Percentiles rank a stretch among this genome's conserved stretches.
phyloP scores from a whole-genome alignment of 2,797 vertebrate species.

The Tokudaia tokunoshimensis region DNA sequence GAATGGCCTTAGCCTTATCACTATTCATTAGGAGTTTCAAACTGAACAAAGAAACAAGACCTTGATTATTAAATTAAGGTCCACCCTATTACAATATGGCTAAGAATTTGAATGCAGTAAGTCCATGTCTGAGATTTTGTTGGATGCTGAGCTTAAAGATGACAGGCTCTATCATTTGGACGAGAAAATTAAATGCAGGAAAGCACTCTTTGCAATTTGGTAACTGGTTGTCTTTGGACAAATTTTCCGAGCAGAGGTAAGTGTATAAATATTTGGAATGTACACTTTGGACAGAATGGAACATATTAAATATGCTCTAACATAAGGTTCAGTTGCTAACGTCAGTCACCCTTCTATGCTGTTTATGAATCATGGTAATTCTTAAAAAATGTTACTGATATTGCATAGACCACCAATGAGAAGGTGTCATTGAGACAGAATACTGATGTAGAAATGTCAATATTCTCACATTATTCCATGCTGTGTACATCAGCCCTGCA shows the following conservation, averaged over 20 bases:
- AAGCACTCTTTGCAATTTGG: background rate
- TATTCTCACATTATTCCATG: background rate
- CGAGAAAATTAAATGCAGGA: background rate
- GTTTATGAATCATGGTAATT: background rate
- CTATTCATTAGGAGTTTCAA: background rate
- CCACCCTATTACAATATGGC: background rate
- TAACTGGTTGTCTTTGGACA: background rate
- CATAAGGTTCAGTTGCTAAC: background rate
- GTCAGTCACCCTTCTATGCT: background rate
- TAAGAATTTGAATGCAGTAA: background rate
- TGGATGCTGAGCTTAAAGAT: background rate
- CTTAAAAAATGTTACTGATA: slow-evolving; percentile 6
- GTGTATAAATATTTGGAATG: background rate
- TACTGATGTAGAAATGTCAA: background rate
- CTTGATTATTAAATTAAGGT: background rate
- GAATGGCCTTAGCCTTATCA: rapidly evolving
- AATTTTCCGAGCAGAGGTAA: background rate
- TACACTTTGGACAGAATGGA: background rate
- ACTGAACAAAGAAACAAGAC: background rate
- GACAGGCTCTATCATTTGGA: background rate
- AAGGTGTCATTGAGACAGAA: background rate
- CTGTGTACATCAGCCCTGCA: background rate
- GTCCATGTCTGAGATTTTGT: background rate
- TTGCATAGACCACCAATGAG: background rate
- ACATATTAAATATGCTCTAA: background rate